Base-by-base conservation (phyloP, 2,888 invertebrate species). In the Amphipoea lucens region DNA sequence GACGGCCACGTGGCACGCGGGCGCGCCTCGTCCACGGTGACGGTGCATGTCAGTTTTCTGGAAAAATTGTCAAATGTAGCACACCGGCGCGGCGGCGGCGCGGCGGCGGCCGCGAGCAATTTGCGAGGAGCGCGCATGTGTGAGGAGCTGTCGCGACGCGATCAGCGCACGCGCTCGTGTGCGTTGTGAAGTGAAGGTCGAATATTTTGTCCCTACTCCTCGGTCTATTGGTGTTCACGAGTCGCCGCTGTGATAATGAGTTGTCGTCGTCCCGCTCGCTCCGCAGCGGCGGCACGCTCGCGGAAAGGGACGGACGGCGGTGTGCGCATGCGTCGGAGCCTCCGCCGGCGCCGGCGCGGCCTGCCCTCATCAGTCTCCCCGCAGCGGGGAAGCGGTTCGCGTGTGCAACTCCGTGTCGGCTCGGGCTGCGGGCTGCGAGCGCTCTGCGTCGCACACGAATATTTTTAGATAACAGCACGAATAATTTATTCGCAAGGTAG, bases 181-280 rank as follows among this genome's bases (percentile, higher is more conserved):
- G 96, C 95, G 95, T 96, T 87, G 90, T 95, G 94, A 95, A 97
- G 96, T 97, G 97, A 97, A 97, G 97, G 96, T 97, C 97, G 97
- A 96, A 96, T 96, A 96, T 95, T 95, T 96, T 94, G 95, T 96
- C 96, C 96, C 96, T 95, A 96, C 96, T 96, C 95, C 95, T 95
- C 96, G 96, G 95, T 96, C 95, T 96, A 97, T 97, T 97, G 97
- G 97, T 94, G 96, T 96, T 97, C 96, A 95, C 95, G 95, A 96
- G 95, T 95, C 94, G 94, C 95, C 94, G 95, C 95, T 95, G 96
- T 95, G 96, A 96, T 96, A 96, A 95, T 95, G 95, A 94, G 95
- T 91, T 91, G 92, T 90, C 89, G 94, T 93, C 92, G 95, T 96
- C 96, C 95, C 95, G 92, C 94, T 96, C 95, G 91, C 95, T 90